Percentiles rank a stretch among this genome's conserved stretches.
Evolutionary conservation across 1,140 invertebrate genomes (phyloP).

Genomic region (Hyposmocoma kahamanoa): DNA sequence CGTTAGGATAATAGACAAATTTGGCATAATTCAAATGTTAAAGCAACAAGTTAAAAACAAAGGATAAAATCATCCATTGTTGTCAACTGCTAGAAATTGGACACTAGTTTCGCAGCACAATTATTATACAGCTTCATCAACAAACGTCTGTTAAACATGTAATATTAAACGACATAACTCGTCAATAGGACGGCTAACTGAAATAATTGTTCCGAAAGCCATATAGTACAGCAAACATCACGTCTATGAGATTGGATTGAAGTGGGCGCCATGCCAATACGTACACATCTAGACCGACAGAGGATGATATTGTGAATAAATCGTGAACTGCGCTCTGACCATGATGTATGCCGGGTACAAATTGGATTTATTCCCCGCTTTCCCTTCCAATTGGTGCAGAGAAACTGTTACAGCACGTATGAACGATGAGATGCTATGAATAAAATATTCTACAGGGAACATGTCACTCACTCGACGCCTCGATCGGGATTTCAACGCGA

Average conservation of each 20-base stretch:
- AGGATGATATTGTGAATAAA: constrained; percentile 47
- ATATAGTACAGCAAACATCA: too few species aligned
- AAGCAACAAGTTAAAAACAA: too few species aligned
- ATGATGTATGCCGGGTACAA: constrained; percentile 66
- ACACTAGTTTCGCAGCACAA: too few species aligned
- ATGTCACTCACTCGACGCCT: constrained; percentile 44
- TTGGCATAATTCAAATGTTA: too few species aligned
- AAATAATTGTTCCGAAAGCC: too few species aligned
- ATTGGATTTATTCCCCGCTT: constrained; percentile 66
- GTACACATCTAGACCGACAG: constrained; percentile 11
- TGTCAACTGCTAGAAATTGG: too few species aligned
- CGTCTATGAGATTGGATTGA: constrained; percentile 32
- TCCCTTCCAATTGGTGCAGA: constrained; percentile 55
- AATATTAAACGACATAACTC: too few species aligned
- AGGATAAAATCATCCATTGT: too few species aligned
- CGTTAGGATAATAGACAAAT: too few species aligned
- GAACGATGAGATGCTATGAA: constrained; percentile 65
- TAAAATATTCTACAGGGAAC: constrained; percentile 57
- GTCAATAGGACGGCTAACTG: too few species aligned
- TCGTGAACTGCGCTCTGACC: constrained; percentile 51
- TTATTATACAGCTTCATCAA: too few species aligned
- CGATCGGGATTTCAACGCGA: constrained; percentile 45
- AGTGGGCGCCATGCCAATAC: constrained; percentile 22
- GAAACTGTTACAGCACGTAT: constrained; percentile 67
- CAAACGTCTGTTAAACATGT: too few species aligned